Evolutionary conservation across 2,888 invertebrate genomes (phyloP), one percentile per base, ranked within the genome.

Genomic region (Rhorus exstirpatorius): DNA sequence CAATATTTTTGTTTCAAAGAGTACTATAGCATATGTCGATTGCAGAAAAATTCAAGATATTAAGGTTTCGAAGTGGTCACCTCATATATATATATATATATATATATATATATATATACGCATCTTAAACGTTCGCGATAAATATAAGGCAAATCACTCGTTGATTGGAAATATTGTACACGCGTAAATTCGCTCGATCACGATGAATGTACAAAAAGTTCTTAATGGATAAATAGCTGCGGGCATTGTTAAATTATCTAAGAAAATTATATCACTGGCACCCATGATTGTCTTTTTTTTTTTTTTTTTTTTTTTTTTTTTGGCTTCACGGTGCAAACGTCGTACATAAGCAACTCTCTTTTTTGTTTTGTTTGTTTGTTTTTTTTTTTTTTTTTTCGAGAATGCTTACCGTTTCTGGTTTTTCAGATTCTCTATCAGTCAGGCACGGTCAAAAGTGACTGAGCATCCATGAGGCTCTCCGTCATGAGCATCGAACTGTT

Each of bases 391-490:
- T 38, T 38, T 7, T 8, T 41, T 17, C 46, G 53, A 60, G 41
- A 53, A 53, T 75, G 53, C 35, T 41, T n/a, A 79, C 26, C 7
- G 24, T 51, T 74, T 24, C n/a, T 46, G 46, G 19, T 14, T 26
- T 26, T 38, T 79, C 58, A 4, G 17, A 35, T 7, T 26, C 3
- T 58, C 58, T 17, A 83, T 94, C 94, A 96, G 89, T 96, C 96
- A 10, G 95, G 95, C 58, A 95, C 95, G 87, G 96, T 96, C 60
- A 96, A 93, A 70, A 96, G 93, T 19, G 96, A 96, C 90, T 96
- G 96, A 2, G 96, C 95, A 91, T 96, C 96, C 78, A 96, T 92
- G 68, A 95, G 93, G 85, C 94, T 95, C 72, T 94, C 95, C 38
- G 95, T 94, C 88, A 95, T 95, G 55, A 96, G 93, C 84, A 96